Base-by-base conservation (phyloP, 2,797 vertebrate species). In the Xiphorhynchus erythropygius region DNA sequence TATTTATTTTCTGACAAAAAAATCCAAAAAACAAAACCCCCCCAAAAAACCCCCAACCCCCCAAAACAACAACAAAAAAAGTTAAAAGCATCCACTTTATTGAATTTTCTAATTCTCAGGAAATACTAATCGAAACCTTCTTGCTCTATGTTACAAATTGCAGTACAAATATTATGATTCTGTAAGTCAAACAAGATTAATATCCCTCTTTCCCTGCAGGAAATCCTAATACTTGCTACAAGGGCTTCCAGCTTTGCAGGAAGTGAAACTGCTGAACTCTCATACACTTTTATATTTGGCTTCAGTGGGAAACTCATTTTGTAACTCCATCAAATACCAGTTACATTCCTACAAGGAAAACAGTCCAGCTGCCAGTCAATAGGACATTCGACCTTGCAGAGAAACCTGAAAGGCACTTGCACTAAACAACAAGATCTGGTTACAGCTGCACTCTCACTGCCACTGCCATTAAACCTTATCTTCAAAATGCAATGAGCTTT, bases 361-460 rank as follows among this genome's bases (percentile, higher is more conserved):
- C 69, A 42, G 50, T 41, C 77, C 75, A 76, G 74, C 93, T 95
- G 87, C 85, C 92, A 67, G 73, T 92, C 94, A 84, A 84, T 25
- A 35, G 80, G 75, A 93, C 77, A 82, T 60, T 75, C 52, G 91
- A 93, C 92, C 94, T 96, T 95, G 83, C 18, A 74, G 52, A 96
- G 89, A 81, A 86, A 87, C 89, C 74, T 90, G n/a, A 89, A 95
- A 96, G 85, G 90, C 91, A 74, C 57, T 73, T 42, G 90, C 28
- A 57, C 88, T 94, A 95, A 97, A 96, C 74, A 97, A 93, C 35
- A 77, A 65, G 85, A 96, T 85, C 91, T 82, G 50, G 50, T 96
- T 96, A 90, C 89, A 83, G 46, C 47, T 60, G 56, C 60, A 75
- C 59, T 93, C 53, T 68, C 71, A 28, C 30, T 94, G 59, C 87